Evolutionary conservation across 2,797 vertebrate genomes (phyloP).

Genomic region (Platalea minor): DNA sequence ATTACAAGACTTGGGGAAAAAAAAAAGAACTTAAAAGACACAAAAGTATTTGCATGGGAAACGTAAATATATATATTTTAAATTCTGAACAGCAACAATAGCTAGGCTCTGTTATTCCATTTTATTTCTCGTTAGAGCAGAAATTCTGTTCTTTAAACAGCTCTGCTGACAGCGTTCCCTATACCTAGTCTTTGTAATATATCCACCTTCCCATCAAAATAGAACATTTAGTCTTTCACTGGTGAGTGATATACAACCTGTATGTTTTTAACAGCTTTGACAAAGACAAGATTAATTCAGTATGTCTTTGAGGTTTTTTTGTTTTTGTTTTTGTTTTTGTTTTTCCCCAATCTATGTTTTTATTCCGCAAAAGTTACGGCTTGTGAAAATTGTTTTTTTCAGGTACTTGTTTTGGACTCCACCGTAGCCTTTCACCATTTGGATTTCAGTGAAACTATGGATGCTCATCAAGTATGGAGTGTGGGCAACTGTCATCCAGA

Average conservation of each 20-base stretch:
- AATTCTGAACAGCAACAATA: background rate
- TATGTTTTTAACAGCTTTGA: background rate
- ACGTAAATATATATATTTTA: background rate
- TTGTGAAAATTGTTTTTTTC: background rate
- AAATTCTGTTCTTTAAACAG: background rate
- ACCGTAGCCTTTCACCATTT: background rate
- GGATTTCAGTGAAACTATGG: background rate
- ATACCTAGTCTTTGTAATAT: background rate
- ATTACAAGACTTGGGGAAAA: background rate
- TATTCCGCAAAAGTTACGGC: background rate
- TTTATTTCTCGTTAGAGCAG: background rate
- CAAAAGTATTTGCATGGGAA: background rate
- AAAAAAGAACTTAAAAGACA: background rate
- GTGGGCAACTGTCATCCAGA: background rate
- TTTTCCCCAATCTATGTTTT: background rate
- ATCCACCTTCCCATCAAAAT: background rate
- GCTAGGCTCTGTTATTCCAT: background rate
- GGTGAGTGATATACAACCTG: background rate
- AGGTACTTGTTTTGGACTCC: background rate
- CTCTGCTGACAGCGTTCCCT: background rate
- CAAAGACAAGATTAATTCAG: background rate
- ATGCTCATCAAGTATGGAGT: background rate
- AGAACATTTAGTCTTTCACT: background rate
- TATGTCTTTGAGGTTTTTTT: background rate
- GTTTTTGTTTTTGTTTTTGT: too few relatives aligned